phyloP scores from a whole-genome alignment of 2,113 vertebrate species.

The Panurus biarmicus region DNA sequence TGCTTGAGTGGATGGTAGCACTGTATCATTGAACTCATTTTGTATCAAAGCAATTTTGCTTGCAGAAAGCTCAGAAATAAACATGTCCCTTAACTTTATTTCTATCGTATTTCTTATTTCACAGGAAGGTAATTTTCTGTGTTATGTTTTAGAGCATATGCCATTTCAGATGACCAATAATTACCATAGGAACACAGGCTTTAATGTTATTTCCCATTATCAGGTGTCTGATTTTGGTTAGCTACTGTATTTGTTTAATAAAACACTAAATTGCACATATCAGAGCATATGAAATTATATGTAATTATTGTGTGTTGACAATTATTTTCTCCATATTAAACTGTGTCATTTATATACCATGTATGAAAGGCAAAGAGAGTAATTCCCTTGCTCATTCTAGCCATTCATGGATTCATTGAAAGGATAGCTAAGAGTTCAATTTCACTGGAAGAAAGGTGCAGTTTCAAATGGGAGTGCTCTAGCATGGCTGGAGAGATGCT shows the following conservation, averaged over 20 bases:
- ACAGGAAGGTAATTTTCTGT: constrained; percentile 34
- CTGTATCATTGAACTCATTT: constrained; percentile 87
- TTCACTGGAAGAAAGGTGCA: background rate
- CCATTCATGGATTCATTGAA: background rate
- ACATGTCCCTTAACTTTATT: constrained; percentile 73
- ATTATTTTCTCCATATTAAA: background rate
- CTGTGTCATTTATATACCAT: background rate
- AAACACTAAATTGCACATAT: constrained; percentile 65
- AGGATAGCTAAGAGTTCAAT: background rate
- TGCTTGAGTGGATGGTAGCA: constrained; percentile 90
- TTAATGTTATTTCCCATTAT: constrained; percentile 67
- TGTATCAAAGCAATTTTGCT: constrained; percentile 94
- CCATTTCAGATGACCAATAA: constrained; percentile 62
- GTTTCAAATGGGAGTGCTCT: background rate
- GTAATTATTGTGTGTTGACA: constrained; percentile 1
- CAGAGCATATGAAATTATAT: constrained; percentile 33
- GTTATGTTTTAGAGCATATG: constrained; percentile 54
- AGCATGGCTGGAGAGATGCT: background rate
- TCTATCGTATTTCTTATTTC: constrained; percentile 71
- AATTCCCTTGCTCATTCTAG: background rate
- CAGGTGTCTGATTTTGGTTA: constrained; percentile 62
- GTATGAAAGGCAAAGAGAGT: background rate
- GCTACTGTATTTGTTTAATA: constrained; percentile 70
- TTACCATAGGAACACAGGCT: constrained; percentile 43
- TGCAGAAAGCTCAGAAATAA: constrained; percentile 86